These are phyloP conservation scores for Ditylenchus dipsaci DNA, from an alignment of 1,140 invertebrate species.

Conservation along the genomic window DNA sequence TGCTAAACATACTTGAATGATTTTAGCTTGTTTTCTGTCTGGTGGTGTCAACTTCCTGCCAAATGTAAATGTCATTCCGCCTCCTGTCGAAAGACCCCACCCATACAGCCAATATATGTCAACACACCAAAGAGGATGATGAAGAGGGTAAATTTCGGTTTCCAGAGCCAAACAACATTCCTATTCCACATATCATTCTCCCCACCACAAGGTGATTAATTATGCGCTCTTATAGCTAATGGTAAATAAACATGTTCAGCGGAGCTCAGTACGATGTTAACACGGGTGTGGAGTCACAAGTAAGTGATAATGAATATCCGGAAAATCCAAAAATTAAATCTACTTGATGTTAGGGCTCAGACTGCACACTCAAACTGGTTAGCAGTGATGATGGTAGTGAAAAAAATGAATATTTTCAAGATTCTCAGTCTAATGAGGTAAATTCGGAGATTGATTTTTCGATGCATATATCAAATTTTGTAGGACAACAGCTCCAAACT, in stretches of 20 bases:
- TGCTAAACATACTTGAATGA: no score
- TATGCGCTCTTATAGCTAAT: not conserved
- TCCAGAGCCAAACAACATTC: not conserved
- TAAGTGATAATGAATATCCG: no score
- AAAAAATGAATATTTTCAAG: not conserved
- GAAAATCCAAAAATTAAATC: no score
- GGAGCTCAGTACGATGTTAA: not conserved
- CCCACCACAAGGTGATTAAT: conserved; percentile 8
- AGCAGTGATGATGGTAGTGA: conserved; percentile 2
- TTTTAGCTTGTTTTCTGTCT: conserved; percentile 21
- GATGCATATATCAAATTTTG: not conserved
- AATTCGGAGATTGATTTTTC: not conserved
- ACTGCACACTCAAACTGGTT: not conserved
- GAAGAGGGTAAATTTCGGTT: conserved; percentile 13
- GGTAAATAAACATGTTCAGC: not conserved
- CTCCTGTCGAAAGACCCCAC: not conserved
- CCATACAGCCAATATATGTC: not conserved
- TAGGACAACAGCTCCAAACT: not conserved
- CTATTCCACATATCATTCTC: conserved; percentile 20
- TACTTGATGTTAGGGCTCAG: not conserved
- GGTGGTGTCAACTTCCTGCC: conserved; percentile 9
- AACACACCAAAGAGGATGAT: not conserved
- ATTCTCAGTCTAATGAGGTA: not conserved
- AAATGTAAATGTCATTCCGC: not conserved
- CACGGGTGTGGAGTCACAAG: no score